phyloP scores from a whole-genome alignment of 2,797 vertebrate genomes.

The Myripristis jacobus region DNA sequence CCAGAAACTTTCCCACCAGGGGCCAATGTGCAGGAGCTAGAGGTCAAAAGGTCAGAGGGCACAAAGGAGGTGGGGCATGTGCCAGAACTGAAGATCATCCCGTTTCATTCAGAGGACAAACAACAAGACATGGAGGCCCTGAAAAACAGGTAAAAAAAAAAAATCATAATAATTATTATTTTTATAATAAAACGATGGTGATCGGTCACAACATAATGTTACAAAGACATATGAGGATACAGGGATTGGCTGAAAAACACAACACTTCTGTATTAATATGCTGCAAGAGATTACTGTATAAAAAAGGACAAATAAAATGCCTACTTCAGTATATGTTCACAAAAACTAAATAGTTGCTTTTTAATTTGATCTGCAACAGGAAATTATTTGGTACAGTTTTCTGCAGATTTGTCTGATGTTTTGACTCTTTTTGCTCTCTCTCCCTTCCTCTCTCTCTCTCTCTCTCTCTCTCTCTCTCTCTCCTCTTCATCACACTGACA shows the following conservation, averaged over 20 bases:
- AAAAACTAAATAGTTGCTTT: too few relatives aligned
- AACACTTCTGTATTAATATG: not conserved
- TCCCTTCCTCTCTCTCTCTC: not conserved
- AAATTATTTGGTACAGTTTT: not conserved
- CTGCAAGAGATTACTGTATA: not conserved
- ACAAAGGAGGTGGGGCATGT: conserved; percentile 35
- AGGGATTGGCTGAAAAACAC: not conserved
- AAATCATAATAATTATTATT: too few relatives aligned
- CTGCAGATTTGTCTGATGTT: not conserved
- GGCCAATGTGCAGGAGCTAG: conserved; percentile 37
- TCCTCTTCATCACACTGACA: conserved; percentile 33
- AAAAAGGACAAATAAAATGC: too few relatives aligned
- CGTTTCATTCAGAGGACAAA: conserved; percentile 60
- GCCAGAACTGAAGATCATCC: conserved; percentile 60
- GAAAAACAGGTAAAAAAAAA: conserved; percentile 67
- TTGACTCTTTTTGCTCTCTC: not conserved
- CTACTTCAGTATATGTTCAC: too few relatives aligned
- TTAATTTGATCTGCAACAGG: too few relatives aligned
- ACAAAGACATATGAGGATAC: too few relatives aligned
- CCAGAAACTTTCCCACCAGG: conserved; percentile 31
- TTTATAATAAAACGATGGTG: too few relatives aligned
- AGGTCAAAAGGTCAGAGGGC: conserved; percentile 42
- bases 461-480: not conserved
- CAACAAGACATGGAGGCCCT: conserved; percentile 36
- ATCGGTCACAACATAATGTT: not conserved